Conservation (phyloP, 2,888 invertebrate genomes). For the Ganaspis brasiliensis region DNA sequence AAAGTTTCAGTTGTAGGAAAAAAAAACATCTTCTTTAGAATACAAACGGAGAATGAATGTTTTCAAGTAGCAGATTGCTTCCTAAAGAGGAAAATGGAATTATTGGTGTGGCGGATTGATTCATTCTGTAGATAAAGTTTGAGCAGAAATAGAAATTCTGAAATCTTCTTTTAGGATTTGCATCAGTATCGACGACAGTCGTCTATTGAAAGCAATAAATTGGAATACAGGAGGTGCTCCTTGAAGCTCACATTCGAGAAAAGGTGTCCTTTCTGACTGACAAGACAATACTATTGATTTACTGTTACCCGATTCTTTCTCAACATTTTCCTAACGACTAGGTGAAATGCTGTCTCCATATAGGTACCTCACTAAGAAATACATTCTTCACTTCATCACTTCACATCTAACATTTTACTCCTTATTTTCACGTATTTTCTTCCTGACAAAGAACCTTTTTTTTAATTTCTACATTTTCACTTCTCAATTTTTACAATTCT, state of each 20-base stretch:
- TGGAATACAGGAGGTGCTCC: constrained; percentile 67
- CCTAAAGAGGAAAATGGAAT: constrained; percentile 35
- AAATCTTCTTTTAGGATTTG: constrained; percentile 37
- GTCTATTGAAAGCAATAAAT: constrained; percentile 68
- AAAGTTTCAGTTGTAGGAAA: background rate
- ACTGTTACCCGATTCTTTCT: constrained; percentile 28
- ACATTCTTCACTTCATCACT: background rate
- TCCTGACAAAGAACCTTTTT: no score
- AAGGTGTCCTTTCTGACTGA: constrained; percentile 58
- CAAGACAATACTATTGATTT: constrained; percentile 44
- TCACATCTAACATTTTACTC: background rate
- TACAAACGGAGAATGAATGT: constrained; percentile 2
- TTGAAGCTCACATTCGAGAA: constrained; percentile 43
- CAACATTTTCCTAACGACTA: constrained; percentile 1
- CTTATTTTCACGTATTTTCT: background rate
- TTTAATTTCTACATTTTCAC: no score
- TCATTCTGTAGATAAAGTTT: constrained; percentile 33
- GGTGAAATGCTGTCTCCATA: constrained; percentile 1
- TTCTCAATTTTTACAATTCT: no score
- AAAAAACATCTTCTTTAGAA: background rate
- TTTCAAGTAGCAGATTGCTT: constrained; percentile 1
- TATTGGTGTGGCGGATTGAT: constrained; percentile 13
- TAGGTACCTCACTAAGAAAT: background rate
- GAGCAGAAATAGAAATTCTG: constrained; percentile 33
- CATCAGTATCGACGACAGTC: constrained; percentile 40